A percentile compares a stretch with the other conserved stretches of the same genome.
phyloP scores from a whole-genome alignment of 2,113 vertebrate genomes.

The Bettongia penicillata region DNA sequence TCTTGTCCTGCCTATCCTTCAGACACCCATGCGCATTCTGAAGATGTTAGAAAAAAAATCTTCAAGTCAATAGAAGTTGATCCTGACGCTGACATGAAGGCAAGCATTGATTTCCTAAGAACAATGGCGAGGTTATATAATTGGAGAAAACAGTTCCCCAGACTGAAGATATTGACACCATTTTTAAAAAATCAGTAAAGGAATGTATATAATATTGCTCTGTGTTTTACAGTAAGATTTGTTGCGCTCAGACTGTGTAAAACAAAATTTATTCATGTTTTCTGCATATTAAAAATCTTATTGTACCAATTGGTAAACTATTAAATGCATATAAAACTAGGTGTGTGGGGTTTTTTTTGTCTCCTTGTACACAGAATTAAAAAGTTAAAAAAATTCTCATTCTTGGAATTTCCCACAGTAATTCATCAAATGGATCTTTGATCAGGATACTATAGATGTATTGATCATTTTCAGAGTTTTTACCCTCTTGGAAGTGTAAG shows the following conservation, averaged over 20 bases:
- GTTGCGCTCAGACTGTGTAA: slow-evolving; percentile 94
- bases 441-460: neutral
- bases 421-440: neutral
- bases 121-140: slow-evolving; percentile 81
- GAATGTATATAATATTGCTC: slow-evolving; percentile 93
- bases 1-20: slow-evolving; percentile 81
- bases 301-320: slow-evolving; percentile 94
- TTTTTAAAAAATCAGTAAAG: slow-evolving; percentile 85
- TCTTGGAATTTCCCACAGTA: neutral
- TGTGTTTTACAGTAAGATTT: slow-evolving; percentile 93
- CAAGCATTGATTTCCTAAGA: slow-evolving; percentile 78
- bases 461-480: neutral
- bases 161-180: slow-evolving; percentile 86
- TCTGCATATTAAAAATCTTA: slow-evolving; percentile 94
- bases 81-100: slow-evolving; percentile 82
- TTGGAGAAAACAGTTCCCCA: slow-evolving; percentile 83
- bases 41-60: slow-evolving; percentile 81
- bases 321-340: slow-evolving; percentile 93
- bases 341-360: slow-evolving; percentile 72
- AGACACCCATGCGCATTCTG: slow-evolving; percentile 79
- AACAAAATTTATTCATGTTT: slow-evolving; percentile 94
- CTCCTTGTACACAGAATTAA: slow-evolving; percentile 74
- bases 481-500: neutral
- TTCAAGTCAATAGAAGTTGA: slow-evolving; percentile 73
- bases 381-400: neutral